These are phyloP conservation scores for Aphodius sticticus DNA, from an alignment of 2,888 invertebrate genomes.

Conservation along the genomic window DNA sequence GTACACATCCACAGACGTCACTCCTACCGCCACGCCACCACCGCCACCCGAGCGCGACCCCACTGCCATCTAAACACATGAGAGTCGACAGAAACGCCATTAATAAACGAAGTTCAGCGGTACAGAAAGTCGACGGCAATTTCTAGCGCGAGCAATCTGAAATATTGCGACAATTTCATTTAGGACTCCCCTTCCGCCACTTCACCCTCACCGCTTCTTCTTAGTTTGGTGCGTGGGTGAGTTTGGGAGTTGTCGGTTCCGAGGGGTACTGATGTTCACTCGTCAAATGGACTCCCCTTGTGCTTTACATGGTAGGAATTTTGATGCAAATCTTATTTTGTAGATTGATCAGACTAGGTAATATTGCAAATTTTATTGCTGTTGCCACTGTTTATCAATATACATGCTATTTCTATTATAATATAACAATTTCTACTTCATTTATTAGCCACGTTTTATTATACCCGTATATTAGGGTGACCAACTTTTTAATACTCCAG, in stretches of 20 bases:
- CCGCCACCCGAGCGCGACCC: background rate
- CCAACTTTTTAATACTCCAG: too few species aligned
- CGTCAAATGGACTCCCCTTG: conserved; percentile 57
- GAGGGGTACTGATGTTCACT: conserved; percentile 47
- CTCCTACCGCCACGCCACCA: background rate
- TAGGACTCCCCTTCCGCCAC: conserved; percentile 32
- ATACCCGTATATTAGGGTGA: too few species aligned
- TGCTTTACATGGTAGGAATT: conserved; percentile 45
- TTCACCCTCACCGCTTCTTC: conserved; percentile 29
- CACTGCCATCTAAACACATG: conserved; percentile 35
- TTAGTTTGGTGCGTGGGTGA: conserved; percentile 5
- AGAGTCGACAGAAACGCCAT: conserved; percentile 52
- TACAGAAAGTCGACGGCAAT: conserved; percentile 50
- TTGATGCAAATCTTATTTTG: too few species aligned
- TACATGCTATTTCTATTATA: too few species aligned
- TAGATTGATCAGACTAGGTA: too few species aligned
- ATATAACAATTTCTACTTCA: too few species aligned
- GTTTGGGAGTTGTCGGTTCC: conserved; percentile 9
- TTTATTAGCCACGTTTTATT: too few species aligned
- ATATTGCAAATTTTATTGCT: too few species aligned
- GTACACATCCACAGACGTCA: background rate
- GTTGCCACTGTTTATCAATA: too few species aligned
- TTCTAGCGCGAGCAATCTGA: conserved; percentile 53
- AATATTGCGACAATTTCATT: conserved; percentile 50
- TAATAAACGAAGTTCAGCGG: conserved; percentile 56